Evolutionary conservation across 2,888 invertebrate genomes (phyloP), one percentile per base, ranked within the genome.

Genomic region (Dinocampus coccinellae): DNA sequence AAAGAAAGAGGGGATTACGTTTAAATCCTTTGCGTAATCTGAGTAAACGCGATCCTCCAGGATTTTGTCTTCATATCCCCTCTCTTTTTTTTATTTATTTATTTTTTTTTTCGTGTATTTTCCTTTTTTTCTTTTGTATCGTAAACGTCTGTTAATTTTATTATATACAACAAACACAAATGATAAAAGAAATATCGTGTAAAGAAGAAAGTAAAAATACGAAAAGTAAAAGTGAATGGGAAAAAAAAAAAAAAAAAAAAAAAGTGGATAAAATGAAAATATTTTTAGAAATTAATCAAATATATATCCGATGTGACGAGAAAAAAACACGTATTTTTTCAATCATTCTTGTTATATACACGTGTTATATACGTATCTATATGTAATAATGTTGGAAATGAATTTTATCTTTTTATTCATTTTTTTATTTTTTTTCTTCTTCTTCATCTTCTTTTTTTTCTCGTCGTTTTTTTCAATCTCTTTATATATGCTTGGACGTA

Each of bases 11-110:
- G 66, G 74, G 74, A 77, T 77, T 77, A 77, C 70, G 68, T 68
- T 62, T n/a, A 73, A 75, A 68, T 70, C 71, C 67, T 72, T 70
- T 13, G 20, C 67, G 71, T 73, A 75, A 76, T 75, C 75, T 73
- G 55, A 66, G 68, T 63, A 72, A 73, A 72, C 73, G 64, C 72
- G 70, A 72, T 73, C 69, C 70, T 70, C 24, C 73, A 70, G 63
- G 62, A 73, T 73, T 72, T 57, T 47, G 62, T 67, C 67, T 24
- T 7, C 29, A 29, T 29, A 29, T 4, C 7, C 33, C 55, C 29
- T 53, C 11, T 42, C n/a, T 24, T 64, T 47, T 34, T 33, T 16
- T 13, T 13, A 13, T 13, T 39, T n/a, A n/a, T 3, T n/a, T n/a
- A 3, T 13, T 13, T 39, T 1, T n/a, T 13, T n/a, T n/a, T 39